Evolutionary conservation across 2,888 invertebrate genomes (phyloP).

Genomic region (Cephus pulcher): DNA sequence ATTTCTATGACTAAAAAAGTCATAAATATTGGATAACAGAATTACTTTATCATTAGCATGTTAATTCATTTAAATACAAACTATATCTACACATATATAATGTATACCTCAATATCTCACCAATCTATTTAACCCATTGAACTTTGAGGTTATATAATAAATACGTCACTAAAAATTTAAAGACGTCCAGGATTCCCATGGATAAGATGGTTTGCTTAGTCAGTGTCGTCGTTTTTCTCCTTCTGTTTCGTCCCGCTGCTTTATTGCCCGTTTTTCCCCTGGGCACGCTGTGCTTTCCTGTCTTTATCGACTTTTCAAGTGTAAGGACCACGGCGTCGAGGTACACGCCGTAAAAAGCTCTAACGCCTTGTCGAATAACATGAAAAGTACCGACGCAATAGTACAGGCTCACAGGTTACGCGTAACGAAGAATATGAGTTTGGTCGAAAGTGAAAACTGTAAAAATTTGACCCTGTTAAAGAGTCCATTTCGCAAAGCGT

Average conservation of each 20-base stretch:
- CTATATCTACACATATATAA: too few species aligned
- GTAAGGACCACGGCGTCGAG: not conserved
- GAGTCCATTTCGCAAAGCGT: constrained; percentile 1
- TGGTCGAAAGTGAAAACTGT: not conserved
- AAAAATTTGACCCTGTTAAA: not conserved
- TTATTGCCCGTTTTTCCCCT: constrained; percentile 1
- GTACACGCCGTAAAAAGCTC: not conserved
- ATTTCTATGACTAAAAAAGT: not conserved
- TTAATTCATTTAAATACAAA: too few species aligned
- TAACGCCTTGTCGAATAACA: not conserved
- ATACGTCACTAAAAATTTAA: not conserved
- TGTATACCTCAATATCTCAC: not conserved
- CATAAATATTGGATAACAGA: not conserved
- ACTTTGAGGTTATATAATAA: not conserved
- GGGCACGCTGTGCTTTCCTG: not conserved
- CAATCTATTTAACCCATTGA: not conserved
- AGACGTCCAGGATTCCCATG: not conserved
- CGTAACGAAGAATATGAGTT: not conserved
- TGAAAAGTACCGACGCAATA: not conserved
- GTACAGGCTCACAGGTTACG: not conserved
- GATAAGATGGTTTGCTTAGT: not conserved
- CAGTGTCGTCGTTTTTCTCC: constrained; percentile 1
- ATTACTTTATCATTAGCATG: not conserved
- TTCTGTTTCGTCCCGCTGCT: not conserved
- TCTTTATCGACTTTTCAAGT: not conserved